A percentile compares a stretch with the other conserved stretches of the same genome.
Evolutionary conservation across 2,797 vertebrate genomes (phyloP).

Genomic region (Alcedo atthis): DNA sequence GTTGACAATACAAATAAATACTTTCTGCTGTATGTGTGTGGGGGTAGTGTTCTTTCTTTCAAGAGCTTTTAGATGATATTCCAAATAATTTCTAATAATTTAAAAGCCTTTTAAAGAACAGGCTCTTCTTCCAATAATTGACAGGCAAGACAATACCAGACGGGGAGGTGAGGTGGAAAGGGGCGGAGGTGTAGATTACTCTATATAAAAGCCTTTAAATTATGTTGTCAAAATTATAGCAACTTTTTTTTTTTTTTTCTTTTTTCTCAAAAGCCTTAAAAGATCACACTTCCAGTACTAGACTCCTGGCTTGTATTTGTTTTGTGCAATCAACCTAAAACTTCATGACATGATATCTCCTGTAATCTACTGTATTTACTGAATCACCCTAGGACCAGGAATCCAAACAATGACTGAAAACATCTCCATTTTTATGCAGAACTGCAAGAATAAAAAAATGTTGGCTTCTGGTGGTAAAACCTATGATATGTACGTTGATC

Average conservation of each 20-base stretch:
- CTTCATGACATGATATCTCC: constrained; percentile 42
- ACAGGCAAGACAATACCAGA: constrained; percentile 75
- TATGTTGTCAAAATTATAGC: constrained; percentile 80
- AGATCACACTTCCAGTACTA: constrained; percentile 61
- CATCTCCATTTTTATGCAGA: neutral
- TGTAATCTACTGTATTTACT: constrained; percentile 29
- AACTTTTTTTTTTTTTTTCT: constrained; percentile 68
- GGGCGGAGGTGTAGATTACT: constrained; percentile 77
- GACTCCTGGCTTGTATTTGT: constrained; percentile 67
- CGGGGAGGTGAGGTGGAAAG: constrained; percentile 73
- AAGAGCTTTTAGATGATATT: constrained; percentile 77
- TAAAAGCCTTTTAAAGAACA: constrained; percentile 78
- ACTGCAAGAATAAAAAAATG: neutral
- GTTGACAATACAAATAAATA: constrained; percentile 61
- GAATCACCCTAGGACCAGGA: constrained; percentile 15
- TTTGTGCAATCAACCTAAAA: constrained; percentile 62
- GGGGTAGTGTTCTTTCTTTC: constrained; percentile 58
- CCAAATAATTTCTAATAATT: constrained; percentile 76
- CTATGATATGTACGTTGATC: neutral
- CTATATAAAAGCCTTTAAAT: constrained; percentile 75
- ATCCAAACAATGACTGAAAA: neutral
- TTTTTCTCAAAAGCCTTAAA: constrained; percentile 49
- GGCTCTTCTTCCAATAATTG: constrained; percentile 75
- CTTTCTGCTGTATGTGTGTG: constrained; percentile 53
- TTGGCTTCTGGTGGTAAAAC: neutral